phyloP scores from a whole-genome alignment of 2,888 invertebrate genomes.

The Agriopis marginaria region DNA sequence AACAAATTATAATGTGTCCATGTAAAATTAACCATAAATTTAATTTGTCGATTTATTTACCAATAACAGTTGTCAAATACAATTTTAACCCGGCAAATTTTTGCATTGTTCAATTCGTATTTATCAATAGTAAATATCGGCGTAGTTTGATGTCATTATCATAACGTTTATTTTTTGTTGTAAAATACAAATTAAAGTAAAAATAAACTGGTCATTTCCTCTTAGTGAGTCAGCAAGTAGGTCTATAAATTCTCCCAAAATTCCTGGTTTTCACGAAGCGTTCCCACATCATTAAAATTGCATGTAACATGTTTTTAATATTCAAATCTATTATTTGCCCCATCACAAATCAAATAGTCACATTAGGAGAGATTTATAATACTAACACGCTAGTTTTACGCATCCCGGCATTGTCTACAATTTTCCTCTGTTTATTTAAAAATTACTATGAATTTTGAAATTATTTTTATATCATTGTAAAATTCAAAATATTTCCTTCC shows the following conservation, averaged over 20 bases:
- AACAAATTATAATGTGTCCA: no score
- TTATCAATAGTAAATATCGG: no score
- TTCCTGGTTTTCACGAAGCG: slow-evolving; percentile 36
- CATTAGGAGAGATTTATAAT: slow-evolving; percentile 48
- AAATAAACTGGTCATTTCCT: slow-evolving; percentile 21
- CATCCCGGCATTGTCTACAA: not conserved
- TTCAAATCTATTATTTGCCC: slow-evolving; percentile 45
- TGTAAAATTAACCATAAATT: no score
- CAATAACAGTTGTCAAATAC: no score
- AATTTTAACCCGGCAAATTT: no score
- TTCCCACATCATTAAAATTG: slow-evolving; percentile 41
- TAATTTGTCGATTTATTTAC: no score
- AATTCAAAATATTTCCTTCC: not conserved
- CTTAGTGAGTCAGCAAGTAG: slow-evolving; percentile 13
- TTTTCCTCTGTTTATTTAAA: slow-evolving; percentile 3
- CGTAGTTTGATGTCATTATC: not conserved
- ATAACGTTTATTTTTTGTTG: not conserved
- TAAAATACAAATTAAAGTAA: slow-evolving; percentile 7
- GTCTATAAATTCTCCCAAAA: slow-evolving; percentile 28
- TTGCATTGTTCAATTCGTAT: no score
- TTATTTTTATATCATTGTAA: not conserved
- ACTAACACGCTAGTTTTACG: slow-evolving; percentile 13
- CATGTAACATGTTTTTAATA: slow-evolving; percentile 44
- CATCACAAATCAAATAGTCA: slow-evolving; percentile 50
- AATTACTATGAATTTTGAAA: no score